These are phyloP conservation scores for Barnardius zonarius DNA, from an alignment of 2,113 vertebrate genomes.

Conservation along the genomic window DNA sequence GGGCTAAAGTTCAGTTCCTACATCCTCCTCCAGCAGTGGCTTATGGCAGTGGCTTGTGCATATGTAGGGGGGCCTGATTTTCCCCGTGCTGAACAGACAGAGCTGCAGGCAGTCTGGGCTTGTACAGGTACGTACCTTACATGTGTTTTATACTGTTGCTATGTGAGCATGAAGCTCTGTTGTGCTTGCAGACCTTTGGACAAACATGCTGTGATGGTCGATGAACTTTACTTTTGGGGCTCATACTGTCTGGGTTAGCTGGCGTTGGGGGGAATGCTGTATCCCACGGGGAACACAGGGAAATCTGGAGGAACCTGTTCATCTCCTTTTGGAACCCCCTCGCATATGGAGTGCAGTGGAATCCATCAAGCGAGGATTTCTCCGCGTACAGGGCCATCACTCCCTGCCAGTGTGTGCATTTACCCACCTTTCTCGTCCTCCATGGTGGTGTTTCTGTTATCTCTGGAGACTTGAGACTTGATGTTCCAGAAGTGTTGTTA, in stretches of 20 bases:
- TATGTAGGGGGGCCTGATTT: not conserved
- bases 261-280: not conserved
- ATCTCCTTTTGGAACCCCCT: not conserved
- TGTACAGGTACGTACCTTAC: rapidly evolving
- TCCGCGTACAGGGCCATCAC: not conserved
- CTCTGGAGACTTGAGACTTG: not conserved
- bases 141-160: not conserved
- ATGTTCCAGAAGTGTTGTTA: not conserved
- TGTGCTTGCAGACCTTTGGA: not conserved
- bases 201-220: not conserved
- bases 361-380: not conserved
- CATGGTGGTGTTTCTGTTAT: not conserved
- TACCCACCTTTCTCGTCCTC: not conserved
- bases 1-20: not conserved
- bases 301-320: not conserved
- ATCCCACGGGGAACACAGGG: rapidly evolving
- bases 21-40: not conserved
- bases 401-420: not conserved
- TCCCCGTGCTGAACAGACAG: not conserved
- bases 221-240: not conserved
- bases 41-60: not conserved
- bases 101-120: not conserved
- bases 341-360: not conserved
- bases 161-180: not conserved
- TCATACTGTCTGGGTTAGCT: rapidly evolving